Evolutionary conservation across 1,140 invertebrate species (phyloP), one percentile per base, ranked within the genome.

Genomic region (Telenomus remus): DNA sequence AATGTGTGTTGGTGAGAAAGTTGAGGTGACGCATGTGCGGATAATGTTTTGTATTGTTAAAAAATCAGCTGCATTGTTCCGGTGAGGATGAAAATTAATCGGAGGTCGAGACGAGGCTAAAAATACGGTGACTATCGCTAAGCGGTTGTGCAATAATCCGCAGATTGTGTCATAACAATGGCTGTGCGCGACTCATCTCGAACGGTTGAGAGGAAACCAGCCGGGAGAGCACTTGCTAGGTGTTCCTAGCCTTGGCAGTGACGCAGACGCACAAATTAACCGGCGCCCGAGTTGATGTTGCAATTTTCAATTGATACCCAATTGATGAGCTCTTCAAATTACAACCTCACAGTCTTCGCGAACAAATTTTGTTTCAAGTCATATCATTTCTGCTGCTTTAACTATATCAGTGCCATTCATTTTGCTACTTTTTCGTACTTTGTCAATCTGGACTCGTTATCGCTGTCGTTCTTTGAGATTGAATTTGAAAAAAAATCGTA

Each of bases 201-300:
- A 47, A 11, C 42, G 64, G 56, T 60, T 54, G 39, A 39, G 72
- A 39, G 34, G 19, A 34, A 50, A 63, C 49, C 19, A 74, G 66
- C 56, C 59, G 51, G n/a, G n/a, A 27, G 19, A 44, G 68, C 76
- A 80, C 72, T 81, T 79, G 80, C 61, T 53, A 79, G 76, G 78
- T 70, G 55, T 70, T 80, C 48, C 70, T 79, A 73, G 51, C 82
- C 82, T 82, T 83, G 81, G 57, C 79, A 73, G 47, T 82, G 71
- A 76, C 53, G 49, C 57, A 55, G 51, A 65, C 79, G 74, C 69
- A 76, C 54, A 80, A 82, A 81, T 82, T 78, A 79, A 43, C 49
- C 33, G 37, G 57, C 49, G 53, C 66, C 42, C 51, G 13, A 39
- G 53, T 66, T 12, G 46, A 46, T 54, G 43, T 54, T 54, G 55